Evolutionary conservation across 2,113 vertebrate genomes (phyloP).

Genomic region (Pontoporia blainvillei): DNA sequence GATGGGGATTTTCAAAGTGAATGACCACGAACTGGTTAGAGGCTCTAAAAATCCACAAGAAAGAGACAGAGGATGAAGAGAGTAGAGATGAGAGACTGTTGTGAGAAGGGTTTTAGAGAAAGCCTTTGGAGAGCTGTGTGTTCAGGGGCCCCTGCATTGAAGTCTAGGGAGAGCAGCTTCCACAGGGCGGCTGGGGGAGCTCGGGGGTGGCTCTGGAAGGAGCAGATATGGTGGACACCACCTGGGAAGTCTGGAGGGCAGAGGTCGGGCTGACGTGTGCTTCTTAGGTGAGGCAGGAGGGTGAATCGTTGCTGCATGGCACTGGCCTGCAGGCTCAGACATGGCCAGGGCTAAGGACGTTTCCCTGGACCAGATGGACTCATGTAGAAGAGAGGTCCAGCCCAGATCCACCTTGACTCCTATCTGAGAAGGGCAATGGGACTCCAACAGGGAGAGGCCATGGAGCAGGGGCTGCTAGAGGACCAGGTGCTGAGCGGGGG

Average conservation of each 20-base stretch:
- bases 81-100: neutral
- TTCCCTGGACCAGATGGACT: neutral
- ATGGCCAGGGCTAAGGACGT: neutral
- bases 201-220: rapidly evolving
- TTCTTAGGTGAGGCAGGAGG: neutral
- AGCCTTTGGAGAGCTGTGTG: neutral
- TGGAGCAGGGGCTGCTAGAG: neutral
- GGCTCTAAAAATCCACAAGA: neutral
- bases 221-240: neutral
- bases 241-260: neutral
- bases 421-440: neutral
- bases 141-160: neutral
- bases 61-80: neutral
- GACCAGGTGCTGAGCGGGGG: neutral
- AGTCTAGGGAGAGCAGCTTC: neutral
- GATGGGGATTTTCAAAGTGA: neutral
- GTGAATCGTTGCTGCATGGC: too few relatives aligned
- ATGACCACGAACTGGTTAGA: neutral
- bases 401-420: neutral
- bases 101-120: neutral
- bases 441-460: neutral
- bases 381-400: neutral
- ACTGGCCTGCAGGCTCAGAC: neutral
- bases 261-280: rapidly evolving
- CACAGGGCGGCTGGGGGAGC: neutral